phyloP scores from a whole-genome alignment of 2,113 vertebrate genomes.

The Cyprinodon tularosa region DNA sequence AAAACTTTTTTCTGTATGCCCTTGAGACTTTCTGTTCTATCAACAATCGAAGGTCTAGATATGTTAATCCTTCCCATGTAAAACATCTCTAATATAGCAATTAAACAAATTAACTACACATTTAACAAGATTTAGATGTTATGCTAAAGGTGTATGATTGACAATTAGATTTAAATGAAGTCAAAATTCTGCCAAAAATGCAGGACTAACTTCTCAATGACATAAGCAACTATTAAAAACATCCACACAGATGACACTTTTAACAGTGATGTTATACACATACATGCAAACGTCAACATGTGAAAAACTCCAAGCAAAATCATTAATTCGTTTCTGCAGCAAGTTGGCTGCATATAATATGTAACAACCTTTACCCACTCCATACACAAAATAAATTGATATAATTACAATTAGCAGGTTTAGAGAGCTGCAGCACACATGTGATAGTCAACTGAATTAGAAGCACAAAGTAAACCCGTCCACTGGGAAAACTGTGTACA shows the following conservation, averaged over 20 bases:
- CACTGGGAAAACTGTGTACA: not conserved
- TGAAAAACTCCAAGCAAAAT: conserved; percentile 12
- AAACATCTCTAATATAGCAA: not conserved
- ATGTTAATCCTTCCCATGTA: not conserved
- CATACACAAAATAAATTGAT: conserved; percentile 6
- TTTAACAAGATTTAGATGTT: not conserved
- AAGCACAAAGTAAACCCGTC: not conserved
- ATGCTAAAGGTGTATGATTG: not conserved
- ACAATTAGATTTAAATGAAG: not conserved
- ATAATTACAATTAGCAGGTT: conserved; percentile 19
- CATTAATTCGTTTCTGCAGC: not conserved
- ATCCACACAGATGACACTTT: not conserved
- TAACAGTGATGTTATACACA: not conserved
- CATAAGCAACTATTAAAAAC: not conserved
- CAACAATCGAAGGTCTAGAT: not conserved
- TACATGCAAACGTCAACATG: not conserved
- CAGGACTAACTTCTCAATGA: not conserved
- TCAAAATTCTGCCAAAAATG: not conserved
- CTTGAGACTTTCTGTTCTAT: not conserved
- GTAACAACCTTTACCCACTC: conserved; percentile 16
- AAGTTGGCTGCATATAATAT: conserved; percentile 13
- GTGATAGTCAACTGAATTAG: not conserved
- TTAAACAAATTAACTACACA: not conserved
- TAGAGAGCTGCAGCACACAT: not conserved
- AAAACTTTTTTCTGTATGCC: not conserved